Conservation (phyloP, 2,797 vertebrate genomes). For the Oryzias dopingdopingensis region DNA sequence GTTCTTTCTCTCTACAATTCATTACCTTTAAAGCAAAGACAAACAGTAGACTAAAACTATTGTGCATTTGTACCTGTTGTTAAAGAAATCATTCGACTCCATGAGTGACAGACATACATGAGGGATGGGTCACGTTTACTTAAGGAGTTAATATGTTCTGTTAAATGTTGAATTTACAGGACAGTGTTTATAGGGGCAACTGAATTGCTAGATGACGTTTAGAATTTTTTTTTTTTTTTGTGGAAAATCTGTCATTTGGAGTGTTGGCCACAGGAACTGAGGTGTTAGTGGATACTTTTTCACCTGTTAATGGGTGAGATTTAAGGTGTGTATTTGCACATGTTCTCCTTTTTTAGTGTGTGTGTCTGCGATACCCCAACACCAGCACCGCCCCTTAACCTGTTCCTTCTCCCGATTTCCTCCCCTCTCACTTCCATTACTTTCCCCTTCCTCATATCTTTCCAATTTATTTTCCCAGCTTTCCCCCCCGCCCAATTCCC, state of each 20-base stretch:
- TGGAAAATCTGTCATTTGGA: constrained; percentile 6
- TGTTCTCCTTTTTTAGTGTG: constrained; percentile 6
- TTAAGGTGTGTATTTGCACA: constrained; percentile 15
- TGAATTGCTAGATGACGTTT: constrained; percentile 9
- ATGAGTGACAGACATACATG: no score
- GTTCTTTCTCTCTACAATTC: not conserved
- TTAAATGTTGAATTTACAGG: no score
- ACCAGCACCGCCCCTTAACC: constrained; percentile 15
- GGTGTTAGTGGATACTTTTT: constrained; percentile 32
- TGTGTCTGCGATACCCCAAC: not conserved
- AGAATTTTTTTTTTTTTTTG: not conserved
- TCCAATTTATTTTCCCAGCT: constrained; percentile 64
- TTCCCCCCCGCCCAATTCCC: constrained; percentile 33
- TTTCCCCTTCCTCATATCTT: constrained; percentile 57
- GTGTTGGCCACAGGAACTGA: not conserved
- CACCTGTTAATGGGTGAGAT: constrained; percentile 45
- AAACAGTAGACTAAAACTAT: no score
- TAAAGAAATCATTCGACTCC: no score
- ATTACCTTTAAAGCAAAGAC: not conserved
- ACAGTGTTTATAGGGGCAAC: not conserved
- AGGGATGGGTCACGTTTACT: no score
- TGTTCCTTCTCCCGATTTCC: constrained; percentile 17
- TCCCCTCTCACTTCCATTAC: constrained; percentile 50
- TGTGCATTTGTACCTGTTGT: no score
- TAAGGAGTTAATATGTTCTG: no score